Evolutionary conservation across 1,140 invertebrate species (phyloP), one percentile per base, ranked within the genome.

Genomic region (Cydia amplana): DNA sequence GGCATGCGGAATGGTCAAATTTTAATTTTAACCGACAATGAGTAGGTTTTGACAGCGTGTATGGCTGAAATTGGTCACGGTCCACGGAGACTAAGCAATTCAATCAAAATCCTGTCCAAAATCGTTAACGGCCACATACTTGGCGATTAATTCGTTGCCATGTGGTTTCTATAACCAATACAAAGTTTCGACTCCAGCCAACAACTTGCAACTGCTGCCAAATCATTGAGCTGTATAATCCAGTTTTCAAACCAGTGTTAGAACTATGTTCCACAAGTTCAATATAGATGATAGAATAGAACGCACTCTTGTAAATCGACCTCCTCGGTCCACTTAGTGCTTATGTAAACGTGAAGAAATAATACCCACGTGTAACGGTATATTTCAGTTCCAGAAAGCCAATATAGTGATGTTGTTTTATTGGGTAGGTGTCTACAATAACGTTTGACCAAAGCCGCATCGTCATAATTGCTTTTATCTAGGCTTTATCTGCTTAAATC

Each of bases 391-490:
- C 51, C 51, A 55, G n/a, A 55, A 49, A 46, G 16, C n/a, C 3
- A 55, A 18, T 55, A 55, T 51, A 2, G 10, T 55, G n/a, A 0
- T n/a, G 46, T 49, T 14, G 4, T 20, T 10, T 60, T 60, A 60
- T 60, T 60, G 20, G 18, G 23, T 10, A 23, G 18, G 16, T 60
- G 2, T 20, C 55, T 60, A 60, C 6, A 60, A 23, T 23, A 60
- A 23, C 18, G 20, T 60, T 60, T 60, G 55, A 60, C 18, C 20
- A 60, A 60, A 23, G 55, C 55, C 55, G 55, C 55, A 60, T 55
- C n/a, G 51, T 55, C 51, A 55, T 55, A 60, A 60, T 60, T 60
- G 55, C 55, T 60, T 7, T 60, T 60, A 60, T 60, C 55, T 60
- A 60, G 55, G 55, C 55, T 10, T 60, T 60, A 60, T 60, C 55